Evolutionary conservation across 2,113 vertebrate species (phyloP).

Genomic region (Oreochromis niloticus): DNA sequence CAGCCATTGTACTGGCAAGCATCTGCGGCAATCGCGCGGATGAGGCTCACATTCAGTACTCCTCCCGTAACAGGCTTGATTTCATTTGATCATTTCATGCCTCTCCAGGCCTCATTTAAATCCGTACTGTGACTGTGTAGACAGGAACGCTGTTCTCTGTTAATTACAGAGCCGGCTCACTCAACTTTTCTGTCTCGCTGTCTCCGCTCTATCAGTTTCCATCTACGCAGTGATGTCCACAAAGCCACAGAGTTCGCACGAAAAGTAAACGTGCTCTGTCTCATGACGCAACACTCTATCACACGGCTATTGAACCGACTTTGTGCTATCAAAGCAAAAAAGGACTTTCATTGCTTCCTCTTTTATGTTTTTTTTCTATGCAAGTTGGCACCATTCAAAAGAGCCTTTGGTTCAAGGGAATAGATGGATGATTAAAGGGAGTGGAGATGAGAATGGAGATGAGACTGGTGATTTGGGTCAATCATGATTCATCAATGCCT

Average conservation of each 20-base stretch:
- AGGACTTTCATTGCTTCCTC: conserved; percentile 13
- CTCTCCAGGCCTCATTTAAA: conserved; percentile 46
- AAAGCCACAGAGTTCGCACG: conserved; percentile 1
- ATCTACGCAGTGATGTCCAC: background rate
- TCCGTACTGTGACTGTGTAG: background rate
- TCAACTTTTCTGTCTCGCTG: background rate
- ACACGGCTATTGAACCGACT: conserved; percentile 17
- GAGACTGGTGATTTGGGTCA: conserved; percentile 4
- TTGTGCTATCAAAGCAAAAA: conserved; percentile 10
- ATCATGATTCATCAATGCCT: background rate
- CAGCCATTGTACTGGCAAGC: background rate
- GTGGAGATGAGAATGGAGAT: conserved; percentile 13
- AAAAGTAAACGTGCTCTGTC: background rate
- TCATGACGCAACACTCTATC: background rate
- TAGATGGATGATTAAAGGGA: conserved; percentile 31
- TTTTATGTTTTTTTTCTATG: background rate
- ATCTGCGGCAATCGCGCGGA: conserved; percentile 30
- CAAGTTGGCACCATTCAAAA: background rate
- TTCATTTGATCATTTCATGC: conserved; percentile 46
- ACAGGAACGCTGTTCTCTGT: conserved; percentile 8
- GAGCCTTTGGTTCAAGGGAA: conserved; percentile 21
- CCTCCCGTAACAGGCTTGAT: conserved; percentile 23
- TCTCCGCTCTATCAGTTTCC: background rate
- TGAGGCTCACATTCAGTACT: conserved; percentile 30
- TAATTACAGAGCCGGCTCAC: conserved; percentile 23